Evolutionary conservation across 2,113 vertebrate species (phyloP).

Genomic region (Microcebus tavaratra): DNA sequence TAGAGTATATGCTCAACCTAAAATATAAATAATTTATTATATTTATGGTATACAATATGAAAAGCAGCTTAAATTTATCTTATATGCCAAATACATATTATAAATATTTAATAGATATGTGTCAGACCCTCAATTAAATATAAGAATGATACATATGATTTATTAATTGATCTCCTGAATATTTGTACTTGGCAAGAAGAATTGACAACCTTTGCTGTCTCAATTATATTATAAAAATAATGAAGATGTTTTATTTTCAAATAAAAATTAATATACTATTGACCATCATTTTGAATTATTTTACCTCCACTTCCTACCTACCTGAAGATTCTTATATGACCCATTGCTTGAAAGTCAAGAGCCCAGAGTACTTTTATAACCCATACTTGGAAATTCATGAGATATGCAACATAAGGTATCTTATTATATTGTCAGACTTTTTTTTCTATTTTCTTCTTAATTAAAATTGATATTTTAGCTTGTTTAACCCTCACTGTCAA

Average conservation of each 20-base stretch:
- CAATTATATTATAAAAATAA: neutral
- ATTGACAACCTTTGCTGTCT: neutral
- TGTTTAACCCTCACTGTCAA: neutral
- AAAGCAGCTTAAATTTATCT: conserved; percentile 25
- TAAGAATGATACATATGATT: neutral
- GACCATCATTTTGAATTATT: neutral
- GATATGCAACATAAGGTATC: neutral
- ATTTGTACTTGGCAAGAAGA: neutral
- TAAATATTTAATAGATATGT: neutral
- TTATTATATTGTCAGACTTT: neutral
- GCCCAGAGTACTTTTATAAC: neutral
- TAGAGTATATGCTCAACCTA: neutral
- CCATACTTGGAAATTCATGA: neutral
- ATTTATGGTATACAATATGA: neutral
- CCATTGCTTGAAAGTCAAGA: neutral
- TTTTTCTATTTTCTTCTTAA: neutral
- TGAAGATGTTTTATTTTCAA: neutral
- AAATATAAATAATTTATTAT: neutral
- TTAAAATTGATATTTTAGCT: neutral
- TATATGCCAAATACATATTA: neutral
- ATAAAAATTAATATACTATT: neutral
- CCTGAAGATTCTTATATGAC: neutral
- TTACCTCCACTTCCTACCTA: neutral
- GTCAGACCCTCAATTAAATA: neutral
- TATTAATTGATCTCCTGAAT: neutral